Base-by-base conservation (phyloP, 2,113 vertebrate genomes). In the Gallinago undulata region DNA sequence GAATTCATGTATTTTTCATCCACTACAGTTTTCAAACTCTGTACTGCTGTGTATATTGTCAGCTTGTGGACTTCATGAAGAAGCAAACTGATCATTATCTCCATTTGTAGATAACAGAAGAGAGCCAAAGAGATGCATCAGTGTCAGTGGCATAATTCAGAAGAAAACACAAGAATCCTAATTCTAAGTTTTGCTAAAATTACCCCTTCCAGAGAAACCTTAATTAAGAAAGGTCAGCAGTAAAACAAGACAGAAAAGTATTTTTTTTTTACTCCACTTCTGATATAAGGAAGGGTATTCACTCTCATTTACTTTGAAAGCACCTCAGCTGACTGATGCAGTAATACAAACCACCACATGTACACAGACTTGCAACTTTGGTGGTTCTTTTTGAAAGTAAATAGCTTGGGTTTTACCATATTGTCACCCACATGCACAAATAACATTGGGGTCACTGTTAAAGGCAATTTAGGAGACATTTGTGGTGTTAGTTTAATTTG, bases 381-480 rank as follows among this genome's bases (percentile, higher is more conserved):
- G 7, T 57, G 6, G 5, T 55, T 72, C 22, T 62, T 77, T 35
- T 37, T 16, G 15, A 6, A 66, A 53, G 3, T 3, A 11, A 51
- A 6, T 35, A 56, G 9, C 63, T 91, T 56, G 13, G 75, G 75
- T 82, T 11, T 53, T 60, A 56, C 13, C 14, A n/a, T 25, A 5
- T 3, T 10, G 35, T 35, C 64, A 77, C 27, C 18, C 7, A 18
- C 1, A 4, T 47, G 28, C 41, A 84, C 35, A 86, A 51, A 56
- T 47, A 30, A 59, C 5, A 14, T 8, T 31, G 14, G 19, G 9
- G 7, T 39, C 30, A 33, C 13, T 0, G 0, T 16, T 41, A 35
- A 89, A 60, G 17, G 41, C 19, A 66, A 22, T 51, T 90, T 33
- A 47, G 19, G 51, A 89, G 51, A 78, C 12, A n/a, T 28, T 43